phyloP scores from a whole-genome alignment of 2,113 vertebrate species.

The Galemys pyrenaicus region DNA sequence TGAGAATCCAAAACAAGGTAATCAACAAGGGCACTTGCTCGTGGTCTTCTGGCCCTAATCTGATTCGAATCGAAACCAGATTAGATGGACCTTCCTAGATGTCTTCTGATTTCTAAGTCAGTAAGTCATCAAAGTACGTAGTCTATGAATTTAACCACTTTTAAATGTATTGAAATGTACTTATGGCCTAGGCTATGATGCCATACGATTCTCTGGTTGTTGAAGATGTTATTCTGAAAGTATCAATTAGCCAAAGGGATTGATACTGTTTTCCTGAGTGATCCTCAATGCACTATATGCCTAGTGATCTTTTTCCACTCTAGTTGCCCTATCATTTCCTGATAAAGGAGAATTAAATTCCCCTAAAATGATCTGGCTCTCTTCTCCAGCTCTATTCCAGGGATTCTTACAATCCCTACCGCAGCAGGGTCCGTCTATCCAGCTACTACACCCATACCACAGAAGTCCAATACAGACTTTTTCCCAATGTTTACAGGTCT shows the following conservation, averaged over 20 bases:
- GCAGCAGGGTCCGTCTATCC: neutral
- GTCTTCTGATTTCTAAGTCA: too few relatives aligned
- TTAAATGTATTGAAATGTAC: neutral
- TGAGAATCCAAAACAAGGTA: neutral
- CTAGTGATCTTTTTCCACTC: neutral
- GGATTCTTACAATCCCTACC: neutral
- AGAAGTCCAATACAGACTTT: neutral
- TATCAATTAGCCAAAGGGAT: neutral
- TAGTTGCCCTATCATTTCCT: neutral
- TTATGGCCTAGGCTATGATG: neutral
- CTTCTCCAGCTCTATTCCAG: neutral
- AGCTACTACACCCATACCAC: neutral
- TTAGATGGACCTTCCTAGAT: neutral
- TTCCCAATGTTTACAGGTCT: neutral
- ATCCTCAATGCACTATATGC: neutral
- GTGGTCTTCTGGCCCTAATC: neutral
- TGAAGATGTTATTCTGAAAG: neutral
- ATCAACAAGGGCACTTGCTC: neutral
- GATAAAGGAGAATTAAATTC: neutral
- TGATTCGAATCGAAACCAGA: too few relatives aligned
- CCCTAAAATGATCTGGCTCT: neutral
- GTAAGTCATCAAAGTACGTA: neutral
- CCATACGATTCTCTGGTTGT: neutral
- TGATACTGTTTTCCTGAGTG: neutral
- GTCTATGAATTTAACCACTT: neutral